A percentile compares a stretch with the other conserved stretches of the same genome.
Evolutionary conservation across 1,140 invertebrate genomes (phyloP).

Genomic region (Pseudomyrmex pallidus): DNA sequence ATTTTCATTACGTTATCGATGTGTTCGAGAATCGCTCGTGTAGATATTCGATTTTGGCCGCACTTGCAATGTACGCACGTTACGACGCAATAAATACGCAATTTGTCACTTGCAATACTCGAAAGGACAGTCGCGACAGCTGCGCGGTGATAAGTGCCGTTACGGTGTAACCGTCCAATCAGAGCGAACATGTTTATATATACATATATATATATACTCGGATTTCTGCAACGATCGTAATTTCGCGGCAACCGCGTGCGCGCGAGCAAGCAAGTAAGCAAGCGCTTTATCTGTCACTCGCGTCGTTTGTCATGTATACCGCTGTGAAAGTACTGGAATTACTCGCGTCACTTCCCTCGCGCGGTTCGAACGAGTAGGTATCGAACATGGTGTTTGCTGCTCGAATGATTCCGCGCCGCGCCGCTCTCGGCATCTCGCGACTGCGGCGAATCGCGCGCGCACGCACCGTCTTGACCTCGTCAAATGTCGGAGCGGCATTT

Average conservation of each 20-base stretch:
- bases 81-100: neutral
- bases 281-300: conserved; percentile 44
- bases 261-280: too few species aligned
- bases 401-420: neutral
- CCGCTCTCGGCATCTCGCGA: neutral
- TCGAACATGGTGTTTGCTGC: neutral
- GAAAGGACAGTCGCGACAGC: conserved; percentile 8
- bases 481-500: conserved; percentile 76
- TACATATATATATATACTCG: neutral
- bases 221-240: conserved; percentile 13
- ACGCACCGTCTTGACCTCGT: conserved; percentile 59
- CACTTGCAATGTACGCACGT: conserved; percentile 1
- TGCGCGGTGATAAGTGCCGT: conserved; percentile 8
- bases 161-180: conserved; percentile 27
- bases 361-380: neutral
- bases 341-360: conserved; percentile 43
- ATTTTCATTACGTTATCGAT: neutral
- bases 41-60: too few species aligned
- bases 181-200: neutral
- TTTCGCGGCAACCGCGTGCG: conserved; percentile 8
- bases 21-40: too few species aligned
- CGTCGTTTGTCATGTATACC: conserved; percentile 47
- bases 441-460: conserved; percentile 33
- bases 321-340: conserved; percentile 53
- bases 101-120: neutral